Conservation (phyloP, 1,140 invertebrate genomes). For the Neelides sp. region DNA sequence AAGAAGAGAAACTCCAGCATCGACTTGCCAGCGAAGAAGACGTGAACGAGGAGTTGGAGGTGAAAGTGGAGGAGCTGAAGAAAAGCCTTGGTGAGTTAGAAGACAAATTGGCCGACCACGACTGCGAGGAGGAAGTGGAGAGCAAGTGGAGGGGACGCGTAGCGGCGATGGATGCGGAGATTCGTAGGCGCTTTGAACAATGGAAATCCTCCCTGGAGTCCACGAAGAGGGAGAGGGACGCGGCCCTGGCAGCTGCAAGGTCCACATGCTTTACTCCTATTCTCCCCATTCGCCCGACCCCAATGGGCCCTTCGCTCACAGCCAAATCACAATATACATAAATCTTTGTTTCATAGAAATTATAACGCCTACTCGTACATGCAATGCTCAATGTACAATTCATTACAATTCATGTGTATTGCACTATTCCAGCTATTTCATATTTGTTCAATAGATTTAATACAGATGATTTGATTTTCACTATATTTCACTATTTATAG, state of each 20-base stretch:
- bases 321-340: not conserved
- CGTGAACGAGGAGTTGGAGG: constrained; percentile 13
- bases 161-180: constrained; percentile 4
- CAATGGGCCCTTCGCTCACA: too few species aligned
- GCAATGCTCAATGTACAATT: not conserved
- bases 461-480: too few species aligned
- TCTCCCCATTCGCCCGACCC: too few species aligned
- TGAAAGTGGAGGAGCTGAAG: constrained; percentile 10
- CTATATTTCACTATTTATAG: too few species aligned
- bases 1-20: constrained; percentile 4
- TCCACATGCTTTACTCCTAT: not conserved
- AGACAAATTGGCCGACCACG: constrained; percentile 16
- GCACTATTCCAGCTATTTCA: not conserved
- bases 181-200: not conserved
- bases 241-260: constrained; percentile 5
- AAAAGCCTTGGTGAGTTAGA: not conserved
- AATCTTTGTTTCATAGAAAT: not conserved
- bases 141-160: constrained; percentile 9
- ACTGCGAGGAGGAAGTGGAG: constrained; percentile 20
- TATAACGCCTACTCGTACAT: not conserved
- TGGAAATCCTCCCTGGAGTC: constrained; percentile 7
- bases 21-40: constrained; percentile 11
- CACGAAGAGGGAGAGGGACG: constrained; percentile 11
- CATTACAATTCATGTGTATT: not conserved
- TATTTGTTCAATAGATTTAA: too few species aligned